These are phyloP conservation scores for Rhynchonycteris naso DNA, from an alignment of 2,797 vertebrate genomes.

Conservation along the genomic window DNA sequence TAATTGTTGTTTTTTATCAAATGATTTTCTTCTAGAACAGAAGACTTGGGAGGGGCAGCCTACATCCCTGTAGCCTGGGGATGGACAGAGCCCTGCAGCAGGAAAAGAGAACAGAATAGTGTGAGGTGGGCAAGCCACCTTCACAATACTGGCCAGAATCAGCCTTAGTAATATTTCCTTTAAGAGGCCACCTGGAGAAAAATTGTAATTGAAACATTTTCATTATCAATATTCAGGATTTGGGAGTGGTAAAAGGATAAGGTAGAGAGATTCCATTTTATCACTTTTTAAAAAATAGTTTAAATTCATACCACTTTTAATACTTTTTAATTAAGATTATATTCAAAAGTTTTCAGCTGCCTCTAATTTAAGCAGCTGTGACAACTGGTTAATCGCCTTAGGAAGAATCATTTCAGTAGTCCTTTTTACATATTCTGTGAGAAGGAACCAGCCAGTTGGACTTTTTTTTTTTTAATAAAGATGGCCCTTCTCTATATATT, in stretches of 20 bases:
- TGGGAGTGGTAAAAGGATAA: conserved; percentile 6
- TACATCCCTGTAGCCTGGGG: not conserved
- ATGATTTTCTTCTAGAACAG: not conserved
- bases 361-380: not conserved
- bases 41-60: not conserved
- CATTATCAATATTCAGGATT: conserved; percentile 10
- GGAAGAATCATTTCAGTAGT: not conserved
- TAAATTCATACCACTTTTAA: not conserved
- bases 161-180: not conserved
- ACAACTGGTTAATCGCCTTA: not conserved
- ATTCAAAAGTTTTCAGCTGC: not conserved
- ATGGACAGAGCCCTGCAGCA: not conserved
- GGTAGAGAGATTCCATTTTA: not conserved
- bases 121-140: not conserved
- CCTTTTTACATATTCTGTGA: not conserved
- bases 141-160: not conserved
- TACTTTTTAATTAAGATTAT: not conserved
- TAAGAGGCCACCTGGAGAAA: not conserved
- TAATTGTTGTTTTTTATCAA: conserved; percentile 27
- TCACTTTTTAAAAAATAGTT: not conserved
- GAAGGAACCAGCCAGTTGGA: not conserved
- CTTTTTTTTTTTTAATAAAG: not conserved
- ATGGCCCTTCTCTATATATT: not conserved
- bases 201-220: not conserved
- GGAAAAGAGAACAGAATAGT: not conserved